Evolutionary conservation across 1,140 invertebrate genomes (phyloP).

Genomic region (Alviniconcha marisindica): DNA sequence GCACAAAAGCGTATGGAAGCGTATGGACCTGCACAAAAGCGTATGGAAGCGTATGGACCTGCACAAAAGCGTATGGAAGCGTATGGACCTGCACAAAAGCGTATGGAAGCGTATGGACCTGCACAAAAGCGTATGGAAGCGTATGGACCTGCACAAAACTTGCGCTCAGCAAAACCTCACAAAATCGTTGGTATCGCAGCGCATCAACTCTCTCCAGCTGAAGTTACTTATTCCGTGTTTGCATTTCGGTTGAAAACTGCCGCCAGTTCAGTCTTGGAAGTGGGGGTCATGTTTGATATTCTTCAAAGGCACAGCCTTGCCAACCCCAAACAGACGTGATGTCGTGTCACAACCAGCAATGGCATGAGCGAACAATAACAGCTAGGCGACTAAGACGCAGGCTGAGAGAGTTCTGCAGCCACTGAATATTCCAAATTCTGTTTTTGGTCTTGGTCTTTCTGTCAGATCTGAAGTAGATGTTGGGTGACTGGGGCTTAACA

Average conservation of each 20-base stretch:
- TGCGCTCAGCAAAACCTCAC: no score
- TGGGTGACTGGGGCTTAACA: background rate
- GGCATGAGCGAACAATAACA: constrained; percentile 39
- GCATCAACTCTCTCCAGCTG: background rate
- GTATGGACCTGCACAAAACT: no score
- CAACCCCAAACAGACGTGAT: constrained; percentile 30
- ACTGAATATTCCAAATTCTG: background rate
- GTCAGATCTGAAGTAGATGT: background rate
- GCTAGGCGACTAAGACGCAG: constrained; percentile 21
- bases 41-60: no score
- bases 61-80: no score
- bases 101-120: no score
- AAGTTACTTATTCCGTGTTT: background rate
- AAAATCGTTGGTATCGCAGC: constrained; percentile 1
- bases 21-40: no score
- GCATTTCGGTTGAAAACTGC: background rate
- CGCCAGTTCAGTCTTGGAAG: background rate
- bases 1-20: no score
- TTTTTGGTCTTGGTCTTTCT: background rate
- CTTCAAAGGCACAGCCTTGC: constrained; percentile 1
- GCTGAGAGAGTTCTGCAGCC: background rate
- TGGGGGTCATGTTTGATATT: constrained; percentile 7
- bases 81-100: no score
- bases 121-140: background rate
- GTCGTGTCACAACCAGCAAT: constrained; percentile 40